Evolutionary conservation across 1,140 invertebrate species (phyloP), one percentile per base, ranked within the genome.

Genomic region (Trichonephila clavipes): DNA sequence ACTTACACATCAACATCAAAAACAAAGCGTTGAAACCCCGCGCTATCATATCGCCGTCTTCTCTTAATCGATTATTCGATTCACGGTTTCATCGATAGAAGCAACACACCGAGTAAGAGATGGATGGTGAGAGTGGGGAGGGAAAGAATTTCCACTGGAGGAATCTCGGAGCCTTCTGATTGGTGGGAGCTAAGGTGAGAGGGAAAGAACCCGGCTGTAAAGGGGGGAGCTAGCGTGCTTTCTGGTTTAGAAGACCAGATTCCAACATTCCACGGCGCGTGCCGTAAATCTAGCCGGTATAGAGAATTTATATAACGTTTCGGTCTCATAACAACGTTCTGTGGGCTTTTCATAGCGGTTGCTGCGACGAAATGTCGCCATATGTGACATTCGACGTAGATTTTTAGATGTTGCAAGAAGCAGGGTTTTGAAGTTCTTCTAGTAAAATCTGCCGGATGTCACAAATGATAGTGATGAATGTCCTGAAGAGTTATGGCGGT

Each of bases 11-110:
- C 28, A 18, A 34, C 16, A 6, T 77, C 72, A 28, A 21, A 58
- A 24, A 85, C 44, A 51, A n/a, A 85, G 10, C 44, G 82, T 51
- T 85, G 81, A 77, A 77, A 77, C 24, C 28, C 24, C 72, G 28
- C 28, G 66, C 40, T 72, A 89, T 89, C 87, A 59, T 89, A 72
- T 72, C 87, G 87, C 64, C 64, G 64, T 69, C 62, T 87, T 61
- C 85, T 14, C 28, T 28, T 89, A 89, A 89, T 89, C 87, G 87
- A 89, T 89, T 89, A 89, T 89, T 89, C 66, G 87, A 89, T 72
- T 89, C 87, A 24, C 64, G 40, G 28, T 72, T 89, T 61, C 87
- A 89, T 89, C 87, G 87, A 89, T 89, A 89, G 87, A 59, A 12
- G 64, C 62, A 62, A 62, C 34, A 89, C 66, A 72, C 87, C 62